Base-by-base conservation (phyloP, 1,140 invertebrate species). In the Tetramorium parvispinum region DNA sequence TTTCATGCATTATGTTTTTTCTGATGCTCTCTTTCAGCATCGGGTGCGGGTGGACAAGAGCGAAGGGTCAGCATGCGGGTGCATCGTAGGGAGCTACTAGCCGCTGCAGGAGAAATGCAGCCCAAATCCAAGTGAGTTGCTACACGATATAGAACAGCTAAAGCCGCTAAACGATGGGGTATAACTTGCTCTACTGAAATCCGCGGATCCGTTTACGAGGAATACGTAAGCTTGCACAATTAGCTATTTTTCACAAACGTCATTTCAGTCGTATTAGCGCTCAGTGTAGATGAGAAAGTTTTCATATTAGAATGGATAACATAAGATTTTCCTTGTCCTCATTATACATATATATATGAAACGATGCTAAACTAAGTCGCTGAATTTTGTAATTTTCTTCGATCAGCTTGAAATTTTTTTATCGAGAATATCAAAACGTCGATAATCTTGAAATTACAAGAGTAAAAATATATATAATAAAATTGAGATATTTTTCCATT, bases 121-220 rank as follows among this genome's bases (percentile, higher is more conserved):
- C 91, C 93, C 71, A 95, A 95, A 90, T 94, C 94, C 92, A 95
- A 95, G 95, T 95, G 93, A 95, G 95, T 95, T 94, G 86, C 89
- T 88, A 91, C 70, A 86, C 40, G 32, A 81, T 85, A 55, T 24
- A 53, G 77, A 66, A 77, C 76, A 2, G 63, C 27, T 77, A 51
- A 77, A 16, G 63, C 57, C 37, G 6, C 65, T 75, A 78, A 83
- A 82, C 71, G 77, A 75, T 77, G 87, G 88, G 76, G 88, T 89
- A 78, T 89, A 89, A 89, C 85, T 89, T 85, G 88, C 88, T 89
- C 85, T 89, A 73, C 43, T 77, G 61, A 49, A 57, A 59, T 73
- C 53, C 37, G 37, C 53, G 46, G 27, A 40, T 13, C 11, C 21
- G 18, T 63, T 63, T 46, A 49, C 11, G 37, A 73, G 32, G 18